Evolutionary conservation across 1,140 invertebrate species (phyloP), one percentile per base, ranked within the genome.

Genomic region (Zaprionus ornatus): DNA sequence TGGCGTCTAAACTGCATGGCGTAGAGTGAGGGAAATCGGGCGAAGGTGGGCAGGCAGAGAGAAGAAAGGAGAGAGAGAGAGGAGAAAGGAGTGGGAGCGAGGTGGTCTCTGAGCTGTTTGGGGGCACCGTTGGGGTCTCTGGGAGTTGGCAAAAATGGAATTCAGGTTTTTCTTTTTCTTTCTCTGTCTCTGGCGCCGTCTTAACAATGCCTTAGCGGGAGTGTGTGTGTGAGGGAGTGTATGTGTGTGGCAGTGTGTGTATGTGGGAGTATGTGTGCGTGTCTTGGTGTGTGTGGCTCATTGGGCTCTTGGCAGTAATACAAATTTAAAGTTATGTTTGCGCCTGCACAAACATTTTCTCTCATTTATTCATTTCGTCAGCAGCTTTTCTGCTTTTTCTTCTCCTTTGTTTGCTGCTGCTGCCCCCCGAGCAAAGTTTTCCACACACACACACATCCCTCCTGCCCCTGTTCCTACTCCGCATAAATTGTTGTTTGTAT

Each of bases 271-370:
- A 61, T 61, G 27, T 52, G 42, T 60, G 52, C 17, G 19, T 56
- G 37, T 56, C 2, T 6, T 42, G 40, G 15, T 48, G 45, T 50
- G 45, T 19, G 9, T 37, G 67, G 35, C 71, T 88, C 85, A 90
- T 90, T 90, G 85, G 85, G 70, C 85, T 90, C 85, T 90, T 76
- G 85, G 82, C 79, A 74, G 86, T 77, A 85, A 91, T 91, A 91
- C 87, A 91, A 92, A 92, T 92, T 92, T 91, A 92, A 92, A 92
- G 86, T 92, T 92, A 92, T 92, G 87, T 79, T 65, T 72, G 74
- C 66, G 66, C 35, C 52, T 42, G 50, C 65, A 63, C 40, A 77
- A 66, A 70, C 63, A 77, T 65, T 45, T 45, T 59, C 73, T 19
- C 65, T 82, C 86, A 85, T 90, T 90, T 82, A 90, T 90, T 86